These are phyloP conservation scores for Marasmarcha lunaedactyla DNA, from an alignment of 2,888 invertebrate genomes.

Conservation along the genomic window DNA sequence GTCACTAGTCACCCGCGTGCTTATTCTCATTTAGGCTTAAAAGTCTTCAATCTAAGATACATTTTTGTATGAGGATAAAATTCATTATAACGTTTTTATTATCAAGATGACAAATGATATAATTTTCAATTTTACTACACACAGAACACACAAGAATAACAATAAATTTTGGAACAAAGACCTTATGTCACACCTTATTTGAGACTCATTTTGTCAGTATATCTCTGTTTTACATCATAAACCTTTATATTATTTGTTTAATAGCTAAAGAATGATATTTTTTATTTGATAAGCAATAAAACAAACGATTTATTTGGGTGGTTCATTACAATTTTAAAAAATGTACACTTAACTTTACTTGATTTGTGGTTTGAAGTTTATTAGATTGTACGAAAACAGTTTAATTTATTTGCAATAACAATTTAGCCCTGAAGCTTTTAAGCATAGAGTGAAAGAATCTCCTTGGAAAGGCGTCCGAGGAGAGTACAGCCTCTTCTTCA, in stretches of 20 bases:
- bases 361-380: conserved; percentile 1
- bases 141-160: conserved; percentile 45
- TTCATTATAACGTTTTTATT: conserved; percentile 18
- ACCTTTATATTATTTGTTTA: conserved; percentile 27
- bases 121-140: conserved; percentile 60
- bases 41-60: conserved; percentile 5
- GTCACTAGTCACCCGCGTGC: conserved; percentile 22
- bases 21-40: conserved; percentile 18
- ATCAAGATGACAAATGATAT: conserved; percentile 30
- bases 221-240: conserved; percentile 22
- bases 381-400: too few species aligned
- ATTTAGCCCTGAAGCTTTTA: too few species aligned
- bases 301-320: conserved; percentile 3
- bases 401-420: too few species aligned
- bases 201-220: conserved; percentile 47
- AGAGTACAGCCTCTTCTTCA: too few species aligned
- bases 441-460: too few species aligned
- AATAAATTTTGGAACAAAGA: conserved; percentile 60
- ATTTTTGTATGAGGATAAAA: conserved; percentile 13
- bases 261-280: conserved; percentile 15
- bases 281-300: conserved; percentile 27
- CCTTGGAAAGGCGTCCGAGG: too few species aligned
- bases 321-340: too few species aligned
- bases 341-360: conserved; percentile 5
- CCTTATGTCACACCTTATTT: conserved; percentile 57